Percentiles rank a stretch among this genome's conserved stretches.
Evolutionary conservation across 2,888 invertebrate genomes (phyloP).

Genomic region (Eurois occulta): DNA sequence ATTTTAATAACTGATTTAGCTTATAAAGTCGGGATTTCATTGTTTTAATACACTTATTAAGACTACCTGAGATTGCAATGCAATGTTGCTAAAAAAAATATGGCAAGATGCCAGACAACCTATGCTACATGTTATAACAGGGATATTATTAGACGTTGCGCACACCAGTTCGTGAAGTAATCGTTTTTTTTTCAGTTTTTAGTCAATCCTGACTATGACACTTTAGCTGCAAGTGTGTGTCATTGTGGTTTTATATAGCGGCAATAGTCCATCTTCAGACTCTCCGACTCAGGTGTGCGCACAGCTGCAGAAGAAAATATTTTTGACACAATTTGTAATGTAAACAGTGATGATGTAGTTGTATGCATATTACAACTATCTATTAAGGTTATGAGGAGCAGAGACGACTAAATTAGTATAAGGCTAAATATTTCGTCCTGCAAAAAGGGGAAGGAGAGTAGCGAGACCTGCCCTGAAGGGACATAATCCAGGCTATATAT

Average conservation of each 20-base stretch:
- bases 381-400: background rate
- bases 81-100: conserved; percentile 16
- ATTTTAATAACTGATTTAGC: conserved; percentile 19
- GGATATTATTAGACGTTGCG: conserved; percentile 18
- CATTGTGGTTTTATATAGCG: background rate
- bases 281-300: background rate
- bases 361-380: background rate
- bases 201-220: background rate
- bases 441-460: background rate
- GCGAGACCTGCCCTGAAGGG: background rate
- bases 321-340: conserved; percentile 2
- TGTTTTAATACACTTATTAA: conserved; percentile 25
- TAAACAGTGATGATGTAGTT: background rate
- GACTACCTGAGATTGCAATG: conserved; percentile 38
- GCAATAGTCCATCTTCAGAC: background rate
- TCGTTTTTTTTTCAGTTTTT: background rate
- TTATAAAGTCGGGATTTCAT: conserved; percentile 5
- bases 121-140: conserved; percentile 1
- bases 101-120: conserved; percentile 40
- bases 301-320: background rate
- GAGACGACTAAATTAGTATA: background rate
- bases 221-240: background rate
- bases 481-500: background rate
- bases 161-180: background rate
- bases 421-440: background rate